These are phyloP conservation scores for Parnassius apollo DNA, from an alignment of 2,888 invertebrate genomes.

Conservation along the genomic window DNA sequence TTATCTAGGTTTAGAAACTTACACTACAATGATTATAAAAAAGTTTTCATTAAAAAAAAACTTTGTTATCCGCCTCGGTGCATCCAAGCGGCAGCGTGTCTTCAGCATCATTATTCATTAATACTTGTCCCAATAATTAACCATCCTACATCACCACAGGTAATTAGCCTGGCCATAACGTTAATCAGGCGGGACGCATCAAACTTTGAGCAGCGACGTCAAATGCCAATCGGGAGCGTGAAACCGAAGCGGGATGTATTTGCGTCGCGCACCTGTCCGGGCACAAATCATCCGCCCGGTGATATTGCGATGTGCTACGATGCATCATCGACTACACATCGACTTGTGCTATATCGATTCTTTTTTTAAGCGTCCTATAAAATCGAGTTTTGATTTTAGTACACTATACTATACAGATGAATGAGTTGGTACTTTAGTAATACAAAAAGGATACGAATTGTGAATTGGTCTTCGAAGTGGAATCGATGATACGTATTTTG, in stretches of 20 bases:
- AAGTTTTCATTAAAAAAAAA: too few species aligned
- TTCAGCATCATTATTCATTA: background rate
- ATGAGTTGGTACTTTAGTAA: too few species aligned
- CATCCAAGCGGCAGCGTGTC: background rate
- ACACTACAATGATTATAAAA: too few species aligned
- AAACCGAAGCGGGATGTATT: slow-evolving; percentile 70
- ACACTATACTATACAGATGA: too few species aligned
- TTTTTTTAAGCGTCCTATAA: background rate
- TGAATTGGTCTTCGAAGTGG: too few species aligned
- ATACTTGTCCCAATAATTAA: background rate
- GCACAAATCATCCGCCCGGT: slow-evolving; percentile 60
- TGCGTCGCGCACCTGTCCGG: slow-evolving; percentile 66
- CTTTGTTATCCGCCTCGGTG: too few species aligned
- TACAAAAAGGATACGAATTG: too few species aligned
- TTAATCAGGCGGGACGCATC: slow-evolving; percentile 13
- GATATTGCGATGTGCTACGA: slow-evolving; percentile 38
- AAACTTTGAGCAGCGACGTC: slow-evolving; percentile 58
- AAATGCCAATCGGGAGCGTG: slow-evolving; percentile 74
- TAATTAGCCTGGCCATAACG: slow-evolving; percentile 4
- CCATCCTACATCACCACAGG: background rate
- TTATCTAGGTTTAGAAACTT: too few species aligned
- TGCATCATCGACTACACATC: slow-evolving; percentile 53
- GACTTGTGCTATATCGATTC: slow-evolving; percentile 4
- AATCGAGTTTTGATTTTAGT: background rate
- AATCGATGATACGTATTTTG: too few species aligned